These are phyloP conservation scores for Calliphora vomitoria DNA, from an alignment of 2,888 invertebrate genomes.

Conservation along the genomic window DNA sequence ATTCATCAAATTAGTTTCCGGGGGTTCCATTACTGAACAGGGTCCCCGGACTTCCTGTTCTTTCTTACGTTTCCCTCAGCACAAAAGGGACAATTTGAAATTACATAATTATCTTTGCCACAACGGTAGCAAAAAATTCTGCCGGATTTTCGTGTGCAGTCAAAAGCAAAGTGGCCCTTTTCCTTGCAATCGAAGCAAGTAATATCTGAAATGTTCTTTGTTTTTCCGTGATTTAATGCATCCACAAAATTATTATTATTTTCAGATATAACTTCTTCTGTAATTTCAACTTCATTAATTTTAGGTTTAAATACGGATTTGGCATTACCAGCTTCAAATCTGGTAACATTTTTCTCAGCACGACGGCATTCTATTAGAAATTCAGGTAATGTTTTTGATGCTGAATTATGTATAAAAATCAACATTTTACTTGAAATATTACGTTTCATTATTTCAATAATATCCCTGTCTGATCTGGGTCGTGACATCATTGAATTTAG, in stretches of 20 bases:
- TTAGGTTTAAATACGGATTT: slow-evolving; percentile 3
- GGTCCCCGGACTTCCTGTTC: slow-evolving; percentile 19
- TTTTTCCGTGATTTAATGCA: background rate
- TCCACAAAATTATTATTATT: background rate
- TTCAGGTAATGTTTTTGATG: too few relatives aligned
- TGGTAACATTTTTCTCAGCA: slow-evolving; percentile 10
- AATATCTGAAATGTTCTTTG: background rate
- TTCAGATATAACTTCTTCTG: background rate
- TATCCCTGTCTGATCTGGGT: background rate
- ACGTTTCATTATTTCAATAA: background rate
- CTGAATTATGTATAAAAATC: too few relatives aligned
- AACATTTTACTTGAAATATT: slow-evolving; percentile 10
- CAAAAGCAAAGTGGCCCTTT: slow-evolving; percentile 34
- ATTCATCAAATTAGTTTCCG: background rate
- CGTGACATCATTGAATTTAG: background rate
- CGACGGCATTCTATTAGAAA: background rate
- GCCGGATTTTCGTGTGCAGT: slow-evolving; percentile 2
- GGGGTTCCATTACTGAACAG: background rate
- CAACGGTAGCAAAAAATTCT: slow-evolving; percentile 22
- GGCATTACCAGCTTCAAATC: background rate
- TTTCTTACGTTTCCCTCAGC: background rate
- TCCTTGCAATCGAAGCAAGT: slow-evolving; percentile 38
- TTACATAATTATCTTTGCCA: slow-evolving; percentile 23
- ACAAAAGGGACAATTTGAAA: slow-evolving; percentile 25
- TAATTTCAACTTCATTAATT: background rate